These are phyloP conservation scores for Dromas ardeola DNA, from an alignment of 2,113 vertebrate species.

Conservation along the genomic window DNA sequence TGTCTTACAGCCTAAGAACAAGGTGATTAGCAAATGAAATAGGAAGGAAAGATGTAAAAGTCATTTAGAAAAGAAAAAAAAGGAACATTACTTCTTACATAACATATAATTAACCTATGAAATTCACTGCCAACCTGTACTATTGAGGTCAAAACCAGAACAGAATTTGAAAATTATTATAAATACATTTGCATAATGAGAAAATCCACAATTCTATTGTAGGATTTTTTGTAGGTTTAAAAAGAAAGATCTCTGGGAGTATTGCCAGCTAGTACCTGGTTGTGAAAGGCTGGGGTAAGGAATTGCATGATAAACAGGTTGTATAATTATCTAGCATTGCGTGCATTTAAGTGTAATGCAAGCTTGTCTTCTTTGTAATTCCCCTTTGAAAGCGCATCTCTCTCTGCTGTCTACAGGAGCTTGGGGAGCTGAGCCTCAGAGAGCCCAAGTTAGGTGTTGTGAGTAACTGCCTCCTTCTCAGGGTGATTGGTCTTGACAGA, in stretches of 20 bases:
- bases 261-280: slow-evolving; percentile 33
- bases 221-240: neutral
- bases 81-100: neutral
- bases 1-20: neutral
- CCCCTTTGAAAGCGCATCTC: neutral
- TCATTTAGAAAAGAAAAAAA: slow-evolving; percentile 6
- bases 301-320: slow-evolving; percentile 20
- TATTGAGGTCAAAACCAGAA: slow-evolving; percentile 30
- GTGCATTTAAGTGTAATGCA: neutral
- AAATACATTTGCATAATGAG: slow-evolving; percentile 57
- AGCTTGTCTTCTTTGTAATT: neutral
- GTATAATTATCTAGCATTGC: slow-evolving; percentile 20
- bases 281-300: slow-evolving; percentile 15
- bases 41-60: slow-evolving; percentile 1
- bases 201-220: slow-evolving; percentile 16
- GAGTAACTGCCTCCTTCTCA: neutral
- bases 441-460: neutral
- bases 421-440: neutral
- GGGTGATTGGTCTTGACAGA: neutral
- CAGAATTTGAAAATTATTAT: slow-evolving; percentile 25
- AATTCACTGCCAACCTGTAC: slow-evolving; percentile 9
- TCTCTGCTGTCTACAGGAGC: neutral
- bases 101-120: slow-evolving; percentile 48
- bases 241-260: slow-evolving; percentile 4
- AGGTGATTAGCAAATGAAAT: slow-evolving; percentile 17